Base-by-base conservation (phyloP, 2,113 vertebrate genomes). In the Hypomesus transpacificus region DNA sequence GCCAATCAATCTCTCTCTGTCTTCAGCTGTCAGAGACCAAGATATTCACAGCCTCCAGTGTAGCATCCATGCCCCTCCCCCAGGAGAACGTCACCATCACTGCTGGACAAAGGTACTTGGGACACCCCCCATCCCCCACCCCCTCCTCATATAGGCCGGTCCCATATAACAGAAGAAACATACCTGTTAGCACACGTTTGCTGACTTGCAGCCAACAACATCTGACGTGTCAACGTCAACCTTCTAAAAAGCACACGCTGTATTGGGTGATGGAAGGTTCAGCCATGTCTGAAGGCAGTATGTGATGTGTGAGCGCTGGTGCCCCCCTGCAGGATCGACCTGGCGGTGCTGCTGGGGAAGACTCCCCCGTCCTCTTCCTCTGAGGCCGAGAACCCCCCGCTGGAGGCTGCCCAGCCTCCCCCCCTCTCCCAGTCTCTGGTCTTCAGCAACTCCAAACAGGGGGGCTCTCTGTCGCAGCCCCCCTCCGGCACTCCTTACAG, bases 61-160 rank as follows among this genome's bases (percentile, higher is more conserved):
- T 98, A 75, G 94, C 94, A 0, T 90, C 96, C n/a, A 86, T 94
- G 82, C 94, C 97, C 80, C 86, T 94, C 69, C 94, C 95, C 83
- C 90, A 93, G 1, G 96, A 99, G 92, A 98, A 94, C 69, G 95
- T 99, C 86, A 99, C 97, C 89, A 99, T 99, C 92, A 99, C 97
- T 82, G 96, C 96, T 84, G 96, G 96, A 87, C 96, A 98, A 88
- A 96, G 96, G 96, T 95, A 86, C 39, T 26, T 26, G 24, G 24
- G 24, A 26, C 24, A 3, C 51, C 51, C 3, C 14, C 8, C 14
- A 21, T 18, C 18, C 22, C 14, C 34, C 18, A 7, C 16, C 20
- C 16, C 14, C 16, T 3, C 24, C 24, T 26, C 24, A 26, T 26
- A 3, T 26, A 26, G 24, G 24, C 24, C 24, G 24, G 24, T 26